Evolutionary conservation across 2,888 invertebrate species (phyloP), one percentile per base, ranked within the genome.

Genomic region (Dendrolimus houi): DNA sequence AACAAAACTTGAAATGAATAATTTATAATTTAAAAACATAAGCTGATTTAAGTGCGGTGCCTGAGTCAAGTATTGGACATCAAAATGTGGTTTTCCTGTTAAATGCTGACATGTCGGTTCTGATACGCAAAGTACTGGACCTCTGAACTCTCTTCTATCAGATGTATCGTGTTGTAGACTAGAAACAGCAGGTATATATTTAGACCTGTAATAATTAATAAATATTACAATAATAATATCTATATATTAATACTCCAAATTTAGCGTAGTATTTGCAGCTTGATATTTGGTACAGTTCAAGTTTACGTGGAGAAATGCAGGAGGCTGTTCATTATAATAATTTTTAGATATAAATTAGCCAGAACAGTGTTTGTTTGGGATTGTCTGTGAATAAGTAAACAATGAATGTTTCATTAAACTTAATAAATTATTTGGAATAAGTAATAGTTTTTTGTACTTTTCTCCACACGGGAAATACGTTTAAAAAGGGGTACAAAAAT

Each of bases 111-210:
- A 40, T 66, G 64, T 52, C 66, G 69, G 9, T 73, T 69, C 40
- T 66, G 72, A 55, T 82, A 79, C 0, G 76, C 74, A 17, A 78
- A 69, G 62, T 85, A 84, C 54, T 81, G 79, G 0, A 84, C 81
- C 14, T 77, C 76, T 0, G 74, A 61, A 57, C 58, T 71, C 56
- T 83, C 80, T 41, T 79, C 74, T 0, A 82, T 69, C 2, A 74
- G 58, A 9, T 73, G 67, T 3, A 83, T 66, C 8, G 73, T 71
- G 63, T 74, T 83, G 66, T 75, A 82, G 0, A 85, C 85, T 56
- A 86, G 63, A 61, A 79, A 81, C 40, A 84, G 64, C 0, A 83
- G 68, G 66, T 86, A 86, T 52, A 83, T 57, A 64, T 85, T 83
- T 14, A 84, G 60, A 55, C 75, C 86, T 86, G 77, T 9, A 77